Evolutionary conservation across 2,113 vertebrate genomes (phyloP).

Genomic region (Acrocephalus arundinaceus): DNA sequence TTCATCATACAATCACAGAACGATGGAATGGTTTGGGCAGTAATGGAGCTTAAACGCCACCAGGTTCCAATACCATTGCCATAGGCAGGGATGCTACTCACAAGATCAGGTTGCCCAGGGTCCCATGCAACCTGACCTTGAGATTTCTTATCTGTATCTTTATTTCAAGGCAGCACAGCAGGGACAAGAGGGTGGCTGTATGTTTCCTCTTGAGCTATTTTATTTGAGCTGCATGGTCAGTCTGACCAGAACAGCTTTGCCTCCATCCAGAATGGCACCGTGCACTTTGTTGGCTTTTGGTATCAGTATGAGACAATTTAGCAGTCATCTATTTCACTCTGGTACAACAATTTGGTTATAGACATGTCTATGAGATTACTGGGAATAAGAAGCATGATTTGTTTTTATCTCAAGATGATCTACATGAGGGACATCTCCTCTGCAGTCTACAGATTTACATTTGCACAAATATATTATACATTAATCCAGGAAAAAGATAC

Average conservation of each 20-base stretch:
- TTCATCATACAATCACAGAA: background rate
- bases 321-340: background rate
- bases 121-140: no score
- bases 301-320: background rate
- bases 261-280: background rate
- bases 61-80: background rate
- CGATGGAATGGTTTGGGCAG: background rate
- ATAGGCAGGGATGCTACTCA: background rate
- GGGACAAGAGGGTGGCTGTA: background rate
- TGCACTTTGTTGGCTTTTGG: background rate
- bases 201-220: background rate
- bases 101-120: background rate
- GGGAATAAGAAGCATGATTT: background rate
- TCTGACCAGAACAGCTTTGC: background rate
- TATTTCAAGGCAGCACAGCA: background rate
- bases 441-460: background rate
- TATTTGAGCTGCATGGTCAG: background rate
- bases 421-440: background rate
- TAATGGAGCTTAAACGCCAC: background rate
- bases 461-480: background rate
- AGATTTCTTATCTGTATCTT: background rate
- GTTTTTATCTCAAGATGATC: background rate
- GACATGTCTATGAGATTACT: background rate
- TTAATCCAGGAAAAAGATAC: background rate
- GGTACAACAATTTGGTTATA: background rate